phyloP scores from a whole-genome alignment of 2,888 invertebrate genomes.

The Julus scandinavius region DNA sequence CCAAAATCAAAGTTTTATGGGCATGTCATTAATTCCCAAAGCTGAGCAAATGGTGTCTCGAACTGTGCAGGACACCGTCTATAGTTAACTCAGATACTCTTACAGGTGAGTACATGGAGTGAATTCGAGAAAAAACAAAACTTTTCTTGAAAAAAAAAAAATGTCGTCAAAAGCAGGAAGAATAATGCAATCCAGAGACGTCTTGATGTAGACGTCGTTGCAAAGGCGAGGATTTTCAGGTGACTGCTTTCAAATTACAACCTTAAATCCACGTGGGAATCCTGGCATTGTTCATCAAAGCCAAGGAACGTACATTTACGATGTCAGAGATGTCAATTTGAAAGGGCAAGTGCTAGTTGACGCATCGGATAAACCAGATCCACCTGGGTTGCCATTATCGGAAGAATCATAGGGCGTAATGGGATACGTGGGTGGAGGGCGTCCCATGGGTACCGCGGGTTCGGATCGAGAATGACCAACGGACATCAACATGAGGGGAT shows the following conservation, averaged over 20 bases:
- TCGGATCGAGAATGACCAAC: background rate
- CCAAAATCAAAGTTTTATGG: too few relatives aligned
- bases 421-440: background rate
- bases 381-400: slow-evolving; percentile 18
- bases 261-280: background rate
- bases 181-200: background rate
- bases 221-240: background rate
- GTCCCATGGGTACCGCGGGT: background rate
- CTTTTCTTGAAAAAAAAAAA: background rate
- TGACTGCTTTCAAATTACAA: slow-evolving; percentile 3
- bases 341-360: background rate
- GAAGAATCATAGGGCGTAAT: slow-evolving; percentile 2
- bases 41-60: background rate
- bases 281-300: background rate
- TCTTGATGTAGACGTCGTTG: background rate
- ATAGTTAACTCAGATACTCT: background rate
- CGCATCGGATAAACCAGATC: background rate
- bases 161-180: background rate
- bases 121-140: too few relatives aligned
- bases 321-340: slow-evolving; percentile 2
- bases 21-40: too few relatives aligned
- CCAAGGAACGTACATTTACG: background rate
- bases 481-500: background rate
- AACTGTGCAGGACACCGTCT: background rate
- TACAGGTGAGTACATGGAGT: background rate